phyloP scores from a whole-genome alignment of 2,797 vertebrate genomes.

The Crocidura indochinensis region DNA sequence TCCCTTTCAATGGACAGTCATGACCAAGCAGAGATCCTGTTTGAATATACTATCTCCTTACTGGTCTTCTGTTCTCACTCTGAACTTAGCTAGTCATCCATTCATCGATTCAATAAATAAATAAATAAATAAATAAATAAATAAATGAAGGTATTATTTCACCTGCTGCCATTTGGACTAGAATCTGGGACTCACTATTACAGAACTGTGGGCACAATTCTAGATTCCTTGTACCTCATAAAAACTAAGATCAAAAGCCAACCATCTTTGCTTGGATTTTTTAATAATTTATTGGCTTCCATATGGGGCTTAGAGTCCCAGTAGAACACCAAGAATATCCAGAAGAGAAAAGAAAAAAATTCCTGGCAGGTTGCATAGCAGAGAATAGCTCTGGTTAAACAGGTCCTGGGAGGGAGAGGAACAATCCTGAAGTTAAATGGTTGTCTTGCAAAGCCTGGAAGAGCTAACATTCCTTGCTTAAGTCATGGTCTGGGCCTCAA shows the following conservation, averaged over 20 bases:
- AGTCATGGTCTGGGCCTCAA: background rate
- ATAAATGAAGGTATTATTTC: background rate
- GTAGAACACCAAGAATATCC: constrained; percentile 22
- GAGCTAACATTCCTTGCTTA: too few relatives aligned
- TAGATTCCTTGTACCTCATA: background rate
- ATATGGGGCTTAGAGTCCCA: constrained; percentile 21
- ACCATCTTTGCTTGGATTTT: constrained; percentile 39
- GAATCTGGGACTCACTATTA: background rate
- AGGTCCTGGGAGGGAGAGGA: background rate
- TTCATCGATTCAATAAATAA: too few relatives aligned
- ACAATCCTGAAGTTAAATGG: background rate
- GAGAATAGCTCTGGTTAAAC: background rate
- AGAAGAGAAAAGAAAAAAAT: constrained; percentile 38
- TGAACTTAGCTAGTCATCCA: too few relatives aligned
- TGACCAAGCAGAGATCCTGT: too few relatives aligned
- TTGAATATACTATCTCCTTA: too few relatives aligned
- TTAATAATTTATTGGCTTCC: constrained; percentile 66
- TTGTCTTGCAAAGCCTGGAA: background rate
- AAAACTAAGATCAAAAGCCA: constrained; percentile 26
- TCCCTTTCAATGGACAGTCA: too few relatives aligned
- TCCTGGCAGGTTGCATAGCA: constrained; percentile 6
- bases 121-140: too few relatives aligned
- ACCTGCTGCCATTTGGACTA: background rate
- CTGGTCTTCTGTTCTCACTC: too few relatives aligned
- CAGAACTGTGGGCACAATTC: background rate